A percentile compares a stretch with the other conserved stretches of the same genome.
These are phyloP conservation scores for Drosophila nikananu DNA, from an alignment of 1,140 invertebrate genomes.

Conservation along the genomic window DNA sequence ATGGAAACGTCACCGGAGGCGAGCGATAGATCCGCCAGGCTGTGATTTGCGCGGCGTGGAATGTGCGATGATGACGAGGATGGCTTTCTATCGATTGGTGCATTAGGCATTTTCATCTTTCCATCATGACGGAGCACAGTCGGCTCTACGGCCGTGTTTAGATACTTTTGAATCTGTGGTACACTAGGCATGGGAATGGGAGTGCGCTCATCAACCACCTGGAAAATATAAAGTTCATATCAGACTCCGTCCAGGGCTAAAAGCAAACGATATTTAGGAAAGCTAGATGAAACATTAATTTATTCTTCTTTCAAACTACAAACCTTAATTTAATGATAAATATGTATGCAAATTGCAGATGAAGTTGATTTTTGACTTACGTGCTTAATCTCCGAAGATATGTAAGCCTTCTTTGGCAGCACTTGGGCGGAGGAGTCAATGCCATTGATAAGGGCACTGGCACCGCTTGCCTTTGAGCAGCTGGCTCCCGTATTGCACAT, in stretches of 20 bases:
- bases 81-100: not conserved
- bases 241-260: not conserved
- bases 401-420: constrained; percentile 81
- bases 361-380: constrained; percentile 38
- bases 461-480: not conserved
- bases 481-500: not conserved
- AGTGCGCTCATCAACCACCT: constrained; percentile 80
- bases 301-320: not conserved
- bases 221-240: constrained; percentile 3
- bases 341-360: not conserved
- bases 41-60: constrained; percentile 67
- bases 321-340: not conserved
- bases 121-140: constrained; percentile 79
- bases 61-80: constrained; percentile 36
- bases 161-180: constrained; percentile 75
- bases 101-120: constrained; percentile 63
- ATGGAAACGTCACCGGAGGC: constrained; percentile 84
- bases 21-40: constrained; percentile 83
- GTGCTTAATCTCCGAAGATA: constrained; percentile 76
- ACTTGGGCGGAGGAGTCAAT: constrained; percentile 33
- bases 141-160: constrained; percentile 69
- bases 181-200: constrained; percentile 74
- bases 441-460: constrained; percentile 1
- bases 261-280: too few species aligned
- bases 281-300: not conserved